A percentile compares a stretch with the other conserved stretches of the same genome.
These are phyloP conservation scores for Glyptemys insculpta DNA, from an alignment of 2,797 vertebrate species.

Conservation along the genomic window DNA sequence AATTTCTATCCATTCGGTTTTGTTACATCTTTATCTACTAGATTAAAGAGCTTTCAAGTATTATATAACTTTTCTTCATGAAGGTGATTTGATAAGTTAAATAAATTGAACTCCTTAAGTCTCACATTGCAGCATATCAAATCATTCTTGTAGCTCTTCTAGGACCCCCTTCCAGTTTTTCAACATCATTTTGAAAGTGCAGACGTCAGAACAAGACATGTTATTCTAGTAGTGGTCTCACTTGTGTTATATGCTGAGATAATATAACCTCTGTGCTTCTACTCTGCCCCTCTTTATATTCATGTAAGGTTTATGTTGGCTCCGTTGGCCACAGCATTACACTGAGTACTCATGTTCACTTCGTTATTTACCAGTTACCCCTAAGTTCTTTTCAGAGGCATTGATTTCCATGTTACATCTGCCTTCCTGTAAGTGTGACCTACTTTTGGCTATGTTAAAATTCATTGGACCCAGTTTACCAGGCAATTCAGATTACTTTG, in stretches of 20 bases:
- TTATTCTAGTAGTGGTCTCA: not conserved
- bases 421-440: not conserved
- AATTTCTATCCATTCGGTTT: not conserved
- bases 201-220: not conserved
- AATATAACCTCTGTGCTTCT: not conserved
- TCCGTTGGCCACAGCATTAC: not conserved
- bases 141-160: accelerated
- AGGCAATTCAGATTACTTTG: not conserved
- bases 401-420: not conserved
- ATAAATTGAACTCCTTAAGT: not conserved
- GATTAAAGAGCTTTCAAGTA: not conserved
- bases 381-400: not conserved
- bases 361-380: not conserved
- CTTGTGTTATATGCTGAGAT: not conserved
- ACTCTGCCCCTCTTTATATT: not conserved
- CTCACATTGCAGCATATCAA: not conserved
- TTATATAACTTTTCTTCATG: not conserved
- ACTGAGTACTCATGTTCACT: not conserved
- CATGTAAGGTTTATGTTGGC: not conserved
- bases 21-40: not conserved
- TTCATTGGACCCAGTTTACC: not conserved
- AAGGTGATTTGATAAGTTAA: not conserved
- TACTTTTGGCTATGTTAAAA: not conserved
- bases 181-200: not conserved
- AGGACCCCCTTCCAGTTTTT: not conserved